Evolutionary conservation across 30 jellyfish, hydroid and myxozoan genomes (phyloP).

Genomic region (Mastigias papua): DNA sequence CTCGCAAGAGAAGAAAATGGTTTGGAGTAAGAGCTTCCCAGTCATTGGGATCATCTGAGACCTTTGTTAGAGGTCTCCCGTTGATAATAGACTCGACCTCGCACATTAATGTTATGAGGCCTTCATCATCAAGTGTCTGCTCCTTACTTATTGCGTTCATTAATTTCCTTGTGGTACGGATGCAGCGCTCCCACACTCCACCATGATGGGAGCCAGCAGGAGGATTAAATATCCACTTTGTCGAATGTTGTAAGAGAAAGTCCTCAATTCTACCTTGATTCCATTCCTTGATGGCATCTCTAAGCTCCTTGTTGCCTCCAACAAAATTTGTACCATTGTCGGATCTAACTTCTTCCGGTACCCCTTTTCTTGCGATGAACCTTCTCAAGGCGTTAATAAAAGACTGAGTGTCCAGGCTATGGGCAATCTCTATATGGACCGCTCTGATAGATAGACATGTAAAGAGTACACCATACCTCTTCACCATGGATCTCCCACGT

Average conservation of each 20-base stretch:
- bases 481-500: conserved; percentile 42
- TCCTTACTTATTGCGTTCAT: conserved; percentile 19
- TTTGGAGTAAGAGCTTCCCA: conserved; percentile 51
- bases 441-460: conserved; percentile 69
- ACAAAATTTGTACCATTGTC: conserved; percentile 58
- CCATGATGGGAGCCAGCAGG: conserved; percentile 62
- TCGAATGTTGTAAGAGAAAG: conserved; percentile 26
- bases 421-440: conserved; percentile 48
- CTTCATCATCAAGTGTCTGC: conserved; percentile 58
- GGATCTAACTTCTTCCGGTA: conserved; percentile 21
- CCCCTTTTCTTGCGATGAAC: conserved; percentile 46
- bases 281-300: conserved; percentile 46
- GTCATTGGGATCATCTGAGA: conserved; percentile 54
- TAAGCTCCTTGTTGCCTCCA: conserved; percentile 37
- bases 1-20: conserved; percentile 42
- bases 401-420: conserved; percentile 41
- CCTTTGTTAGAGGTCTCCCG: conserved; percentile 48
- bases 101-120: conserved; percentile 52
- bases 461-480: conserved; percentile 71
- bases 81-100: conserved; percentile 65
- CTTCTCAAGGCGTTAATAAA: conserved; percentile 31
- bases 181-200: conserved; percentile 71
- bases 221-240: conserved; percentile 57
- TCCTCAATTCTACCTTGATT: conserved; percentile 20
- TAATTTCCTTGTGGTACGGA: conserved; percentile 55